Base-by-base conservation (phyloP, 1,140 invertebrate species). In the Nilaparvata lugens region DNA sequence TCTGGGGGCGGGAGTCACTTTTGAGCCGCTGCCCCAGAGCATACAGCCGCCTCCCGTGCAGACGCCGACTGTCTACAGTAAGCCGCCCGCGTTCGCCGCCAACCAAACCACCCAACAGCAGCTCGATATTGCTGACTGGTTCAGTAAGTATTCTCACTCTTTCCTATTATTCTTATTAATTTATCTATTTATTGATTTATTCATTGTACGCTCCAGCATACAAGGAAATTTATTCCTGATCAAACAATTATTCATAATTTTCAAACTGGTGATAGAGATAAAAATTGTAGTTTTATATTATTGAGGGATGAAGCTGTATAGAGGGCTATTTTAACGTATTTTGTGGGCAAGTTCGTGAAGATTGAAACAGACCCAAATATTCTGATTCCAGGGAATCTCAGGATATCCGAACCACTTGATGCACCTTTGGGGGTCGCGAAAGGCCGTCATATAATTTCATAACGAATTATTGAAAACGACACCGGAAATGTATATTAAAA, bases 101-200 rank as follows among this genome's bases (percentile, higher is more conserved):
- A 9, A 57, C 48, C 14, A 52, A 58, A 16, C 51, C 58, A 52
- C 14, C 38, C 52, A 55, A 18, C 62, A 16, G 58, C 40, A 51
- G 4, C 52, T 63, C 28, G 51, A 43, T 21, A 43, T 63, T 16
- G 28, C 43, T 16, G 62, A 66, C 23, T 67, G 66, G 66, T 66
- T 66, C 28, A 51, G 66, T 67, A 61, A 65, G 65, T 65, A 4
- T 2, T 48, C 19, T 9, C 28, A 3, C 13, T 4, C 13, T 53
- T 6, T 21, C 51, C 18, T 11, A 24, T 28, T 4, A 28, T 51
- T n/a, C 5, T 28, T 16, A 31, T 4, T 31, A 35, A 14, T 7
- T 28, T 28, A 16, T 16, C 31, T 5, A 4, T 25, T 52, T 11
- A 56, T 25, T 24, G 7, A 28, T 5, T 38, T 16, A 2, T 48